Conservation (phyloP, 1,140 invertebrate species). For the Octopus bimaculoides region DNA sequence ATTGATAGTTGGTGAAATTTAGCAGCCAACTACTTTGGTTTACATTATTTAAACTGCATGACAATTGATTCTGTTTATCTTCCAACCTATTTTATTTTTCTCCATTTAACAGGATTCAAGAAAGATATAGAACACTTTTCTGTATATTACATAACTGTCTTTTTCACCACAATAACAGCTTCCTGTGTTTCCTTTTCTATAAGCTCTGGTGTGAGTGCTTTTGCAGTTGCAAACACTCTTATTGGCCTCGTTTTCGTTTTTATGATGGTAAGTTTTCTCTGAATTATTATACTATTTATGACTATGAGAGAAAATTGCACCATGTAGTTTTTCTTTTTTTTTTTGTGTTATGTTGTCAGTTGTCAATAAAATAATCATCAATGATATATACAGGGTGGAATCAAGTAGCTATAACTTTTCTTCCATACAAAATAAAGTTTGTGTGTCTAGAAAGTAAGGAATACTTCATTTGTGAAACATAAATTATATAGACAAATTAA, state of each 20-base stretch:
- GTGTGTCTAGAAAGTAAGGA: too few relatives aligned
- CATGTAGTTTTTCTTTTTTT: neutral
- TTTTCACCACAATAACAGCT: constrained; percentile 46
- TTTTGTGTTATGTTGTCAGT: neutral
- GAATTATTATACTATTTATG: neutral
- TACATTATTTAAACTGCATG: neutral
- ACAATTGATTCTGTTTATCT: neutral
- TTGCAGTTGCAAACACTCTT: constrained; percentile 51
- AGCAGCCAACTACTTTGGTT: too few relatives aligned
- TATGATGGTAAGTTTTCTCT: constrained; percentile 52
- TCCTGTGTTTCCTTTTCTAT: constrained; percentile 49
- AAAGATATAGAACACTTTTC: constrained; percentile 41
- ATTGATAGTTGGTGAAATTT: too few relatives aligned
- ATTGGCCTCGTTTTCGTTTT: constrained; percentile 50
- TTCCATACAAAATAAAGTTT: neutral
- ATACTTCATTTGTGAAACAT: too few relatives aligned
- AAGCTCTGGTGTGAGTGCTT: constrained; percentile 46
- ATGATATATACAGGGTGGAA: neutral
- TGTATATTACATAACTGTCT: constrained; percentile 45
- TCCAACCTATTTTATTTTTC: neutral
- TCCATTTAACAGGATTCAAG: constrained; percentile 42
- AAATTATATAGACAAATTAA: too few relatives aligned
- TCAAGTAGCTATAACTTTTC: neutral
- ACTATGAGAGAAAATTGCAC: neutral
- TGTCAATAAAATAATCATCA: too few relatives aligned